phyloP scores from a whole-genome alignment of 2,888 invertebrate species.

The Tineola bisselliella region DNA sequence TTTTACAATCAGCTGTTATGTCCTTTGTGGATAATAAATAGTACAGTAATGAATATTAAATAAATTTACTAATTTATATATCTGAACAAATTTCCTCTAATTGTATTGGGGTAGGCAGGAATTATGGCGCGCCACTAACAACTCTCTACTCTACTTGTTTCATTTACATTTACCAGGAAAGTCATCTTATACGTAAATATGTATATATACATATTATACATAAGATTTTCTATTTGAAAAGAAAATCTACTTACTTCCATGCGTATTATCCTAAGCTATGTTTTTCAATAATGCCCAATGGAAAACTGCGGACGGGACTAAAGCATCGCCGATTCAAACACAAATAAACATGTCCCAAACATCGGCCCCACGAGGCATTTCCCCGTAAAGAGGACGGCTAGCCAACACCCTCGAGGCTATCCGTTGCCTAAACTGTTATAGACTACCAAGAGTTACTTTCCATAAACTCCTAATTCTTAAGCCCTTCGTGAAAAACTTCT shows the following conservation, averaged over 20 bases:
- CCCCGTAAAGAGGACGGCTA: neutral
- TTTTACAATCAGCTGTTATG: neutral
- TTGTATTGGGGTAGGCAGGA: too few species aligned
- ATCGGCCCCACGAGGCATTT: slow-evolving; percentile 8
- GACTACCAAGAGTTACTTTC: slow-evolving; percentile 9
- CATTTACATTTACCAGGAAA: too few species aligned
- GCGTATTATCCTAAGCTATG: neutral
- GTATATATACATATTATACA: too few species aligned
- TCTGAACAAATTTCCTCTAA: too few species aligned
- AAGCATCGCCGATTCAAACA: slow-evolving; percentile 4
- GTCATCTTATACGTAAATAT: too few species aligned
- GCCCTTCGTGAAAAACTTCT: neutral
- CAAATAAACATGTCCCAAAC: slow-evolving; percentile 13
- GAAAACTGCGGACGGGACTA: slow-evolving; percentile 5
- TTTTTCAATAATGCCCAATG: slow-evolving; percentile 2
- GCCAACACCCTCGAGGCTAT: slow-evolving; percentile 2
- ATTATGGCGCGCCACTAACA: too few species aligned
- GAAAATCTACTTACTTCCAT: too few species aligned
- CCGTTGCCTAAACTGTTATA: slow-evolving; percentile 11
- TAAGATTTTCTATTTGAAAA: too few species aligned
- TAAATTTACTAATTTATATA: too few species aligned
- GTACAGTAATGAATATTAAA: too few species aligned
- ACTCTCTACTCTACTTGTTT: too few species aligned
- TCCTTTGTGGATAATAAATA: too few species aligned
- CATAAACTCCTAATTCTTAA: slow-evolving; percentile 12